Percentiles rank a stretch among this genome's conserved stretches.
These are phyloP conservation scores for Gambelia wislizenii DNA, from an alignment of 2,797 vertebrate species.

Conservation along the genomic window DNA sequence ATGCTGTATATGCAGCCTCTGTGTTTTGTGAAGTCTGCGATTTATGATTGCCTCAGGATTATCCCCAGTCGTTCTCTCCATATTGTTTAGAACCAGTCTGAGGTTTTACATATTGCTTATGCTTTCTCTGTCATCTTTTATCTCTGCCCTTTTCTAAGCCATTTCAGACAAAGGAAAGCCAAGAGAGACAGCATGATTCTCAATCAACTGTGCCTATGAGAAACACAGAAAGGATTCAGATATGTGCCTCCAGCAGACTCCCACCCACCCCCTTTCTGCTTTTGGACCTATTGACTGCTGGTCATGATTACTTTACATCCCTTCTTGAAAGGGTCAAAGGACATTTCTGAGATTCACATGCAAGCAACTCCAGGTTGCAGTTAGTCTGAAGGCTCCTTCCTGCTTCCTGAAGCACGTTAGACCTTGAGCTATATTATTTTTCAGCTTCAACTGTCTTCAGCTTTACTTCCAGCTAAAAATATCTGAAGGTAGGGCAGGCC, in stretches of 20 bases:
- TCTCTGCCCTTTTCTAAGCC: neutral
- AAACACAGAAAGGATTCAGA: neutral
- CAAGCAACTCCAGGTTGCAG: constrained; percentile 19
- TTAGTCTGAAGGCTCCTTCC: constrained; percentile 8
- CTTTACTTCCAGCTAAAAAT: neutral
- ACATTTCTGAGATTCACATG: constrained; percentile 8
- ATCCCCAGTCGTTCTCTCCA: neutral
- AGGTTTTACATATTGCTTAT: constrained; percentile 29
- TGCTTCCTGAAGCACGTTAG: neutral
- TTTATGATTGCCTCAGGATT: constrained; percentile 15
- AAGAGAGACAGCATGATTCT: neutral
- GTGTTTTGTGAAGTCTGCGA: neutral
- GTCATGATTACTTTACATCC: constrained; percentile 9
- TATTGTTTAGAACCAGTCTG: neutral
- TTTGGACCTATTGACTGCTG: constrained; percentile 29
- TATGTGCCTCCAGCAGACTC: neutral
- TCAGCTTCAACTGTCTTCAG: neutral
- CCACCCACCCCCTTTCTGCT: neutral
- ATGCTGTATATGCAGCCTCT: constrained; percentile 20
- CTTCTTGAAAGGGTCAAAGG: constrained; percentile 30
- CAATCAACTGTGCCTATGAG: rapidly evolving
- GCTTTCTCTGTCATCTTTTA: neutral
- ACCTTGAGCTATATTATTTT: constrained; percentile 13
- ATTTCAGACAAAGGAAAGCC: neutral
- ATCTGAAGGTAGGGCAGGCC: neutral